phyloP scores from a whole-genome alignment of 2,888 invertebrate species.

The Nephrocerus scutellatus region DNA sequence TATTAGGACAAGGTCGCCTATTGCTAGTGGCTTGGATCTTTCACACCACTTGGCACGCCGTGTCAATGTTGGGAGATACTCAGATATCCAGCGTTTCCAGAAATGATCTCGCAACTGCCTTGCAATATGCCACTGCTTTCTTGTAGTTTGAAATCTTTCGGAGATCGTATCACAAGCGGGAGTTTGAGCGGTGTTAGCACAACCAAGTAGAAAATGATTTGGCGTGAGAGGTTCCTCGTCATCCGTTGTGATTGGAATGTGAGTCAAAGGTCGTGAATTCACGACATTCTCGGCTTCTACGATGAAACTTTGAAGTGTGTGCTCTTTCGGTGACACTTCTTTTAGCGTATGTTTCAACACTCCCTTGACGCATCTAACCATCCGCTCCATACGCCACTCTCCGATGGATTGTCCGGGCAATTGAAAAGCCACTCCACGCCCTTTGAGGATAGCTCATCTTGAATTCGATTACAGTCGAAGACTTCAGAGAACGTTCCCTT shows the following conservation, averaged over 20 bases:
- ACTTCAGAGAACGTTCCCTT: conserved; percentile 2
- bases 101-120: conserved; percentile 9
- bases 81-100: conserved; percentile 14
- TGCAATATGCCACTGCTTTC: conserved; percentile 13
- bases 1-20: conserved; percentile 13
- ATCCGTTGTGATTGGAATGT: conserved; percentile 6
- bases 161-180: neutral
- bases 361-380: conserved; percentile 7
- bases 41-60: conserved; percentile 10
- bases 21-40: neutral
- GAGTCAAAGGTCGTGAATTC: conserved; percentile 9
- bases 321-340: conserved; percentile 3
- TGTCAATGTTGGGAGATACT: conserved; percentile 13
- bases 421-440: conserved; percentile 13
- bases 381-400: conserved; percentile 10
- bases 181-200: conserved; percentile 2
- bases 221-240: conserved; percentile 11
- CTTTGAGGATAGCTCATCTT: conserved; percentile 5
- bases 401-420: conserved; percentile 9
- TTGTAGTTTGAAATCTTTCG: conserved; percentile 1
- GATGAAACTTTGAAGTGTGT: conserved; percentile 8
- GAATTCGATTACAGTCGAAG: conserved; percentile 4
- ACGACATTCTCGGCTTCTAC: conserved; percentile 13
- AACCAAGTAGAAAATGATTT: conserved; percentile 7
- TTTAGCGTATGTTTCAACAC: conserved; percentile 6